phyloP scores from a whole-genome alignment of 2,797 vertebrate species.

The Epinephelus awoara region DNA sequence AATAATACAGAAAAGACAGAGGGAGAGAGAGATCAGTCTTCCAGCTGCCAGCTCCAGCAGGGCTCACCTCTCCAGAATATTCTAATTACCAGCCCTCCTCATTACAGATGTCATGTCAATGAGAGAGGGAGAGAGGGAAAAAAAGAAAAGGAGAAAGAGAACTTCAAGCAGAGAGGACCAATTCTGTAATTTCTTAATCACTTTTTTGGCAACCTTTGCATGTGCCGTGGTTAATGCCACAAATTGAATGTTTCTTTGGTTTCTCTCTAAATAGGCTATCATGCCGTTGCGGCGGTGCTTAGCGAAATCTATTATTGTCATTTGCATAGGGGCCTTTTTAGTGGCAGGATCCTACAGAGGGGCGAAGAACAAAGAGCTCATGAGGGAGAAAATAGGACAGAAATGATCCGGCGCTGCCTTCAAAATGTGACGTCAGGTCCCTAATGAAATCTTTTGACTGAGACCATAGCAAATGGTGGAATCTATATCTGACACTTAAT shows the following conservation, averaged over 20 bases:
- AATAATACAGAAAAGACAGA: constrained; percentile 62
- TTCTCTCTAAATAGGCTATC: constrained; percentile 88
- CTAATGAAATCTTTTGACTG: constrained; percentile 95
- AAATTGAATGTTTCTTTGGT: constrained; percentile 90
- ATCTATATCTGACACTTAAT: constrained; percentile 98
- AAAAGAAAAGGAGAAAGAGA: constrained; percentile 41
- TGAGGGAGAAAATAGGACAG: constrained; percentile 91
- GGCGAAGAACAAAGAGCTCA: constrained; percentile 90
- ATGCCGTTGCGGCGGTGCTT: constrained; percentile 77
- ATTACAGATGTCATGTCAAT: constrained; percentile 86
- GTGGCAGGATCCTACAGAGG: constrained; percentile 83
- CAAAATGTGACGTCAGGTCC: constrained; percentile 88
- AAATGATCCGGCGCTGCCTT: constrained; percentile 87
- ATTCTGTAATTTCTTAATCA: constrained; percentile 89
- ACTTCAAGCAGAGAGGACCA: constrained; percentile 84
- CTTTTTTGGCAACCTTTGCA: constrained; percentile 88
- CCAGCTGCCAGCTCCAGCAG: constrained; percentile 75
- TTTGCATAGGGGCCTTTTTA: constrained; percentile 88
- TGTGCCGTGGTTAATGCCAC: constrained; percentile 84
- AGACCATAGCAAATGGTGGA: constrained; percentile 94
- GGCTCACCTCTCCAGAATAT: constrained; percentile 85
- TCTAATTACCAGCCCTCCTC: constrained; percentile 87
- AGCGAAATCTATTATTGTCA: constrained; percentile 89
- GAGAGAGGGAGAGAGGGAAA: constrained; percentile 58
- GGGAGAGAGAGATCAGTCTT: constrained; percentile 71